Evolutionary conservation across 2,113 vertebrate genomes (phyloP), one percentile per base, ranked within the genome.

Genomic region (Seriola quinqueradiata): DNA sequence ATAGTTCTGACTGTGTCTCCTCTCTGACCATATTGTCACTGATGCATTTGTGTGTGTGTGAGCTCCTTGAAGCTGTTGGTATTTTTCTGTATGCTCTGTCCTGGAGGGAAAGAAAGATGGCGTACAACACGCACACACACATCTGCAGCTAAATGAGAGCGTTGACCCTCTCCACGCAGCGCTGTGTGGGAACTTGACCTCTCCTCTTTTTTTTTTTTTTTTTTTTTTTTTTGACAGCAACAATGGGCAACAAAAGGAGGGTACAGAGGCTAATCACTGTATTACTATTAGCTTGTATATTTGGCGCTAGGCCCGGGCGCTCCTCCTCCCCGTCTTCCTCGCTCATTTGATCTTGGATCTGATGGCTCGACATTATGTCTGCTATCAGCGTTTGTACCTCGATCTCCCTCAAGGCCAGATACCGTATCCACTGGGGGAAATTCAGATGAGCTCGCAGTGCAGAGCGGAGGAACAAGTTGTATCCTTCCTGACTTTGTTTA

Each of bases 401-500:
- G 38, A 13, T 79, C 70, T 57, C 75, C 70, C 55, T 79, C 40
- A 23, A 61, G 72, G 71, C 58, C 78, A 87, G 90, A 90, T 92
- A 88, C 34, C 55, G 7, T 44, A 69, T 74, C 82, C 82, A 21
- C 78, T 9, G 28, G 32, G 78, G 86, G 86, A 77, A 38, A 75
- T 36, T 74, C 54, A 74, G 86, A 89, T 72, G 81, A 83, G 75
- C 75, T 64, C 4, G 14, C 34, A 40, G 77, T 38, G 87, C 77
- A 87, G 38, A 81, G 87, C 69, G 42, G 55, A 83, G 85, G 87
- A 87, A 90, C 83, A 82, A 60, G 71, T 83, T 79, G 84, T 84
- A 76, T 94, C 89, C 92, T 94, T 94, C 94, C 94, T 92, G 94
- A 86, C 69, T 88, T 81, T 93, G 91, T 93, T 95, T 94, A 84